These are phyloP conservation scores for Catocala sponsa DNA, from an alignment of 2,888 invertebrate genomes.

Conservation along the genomic window DNA sequence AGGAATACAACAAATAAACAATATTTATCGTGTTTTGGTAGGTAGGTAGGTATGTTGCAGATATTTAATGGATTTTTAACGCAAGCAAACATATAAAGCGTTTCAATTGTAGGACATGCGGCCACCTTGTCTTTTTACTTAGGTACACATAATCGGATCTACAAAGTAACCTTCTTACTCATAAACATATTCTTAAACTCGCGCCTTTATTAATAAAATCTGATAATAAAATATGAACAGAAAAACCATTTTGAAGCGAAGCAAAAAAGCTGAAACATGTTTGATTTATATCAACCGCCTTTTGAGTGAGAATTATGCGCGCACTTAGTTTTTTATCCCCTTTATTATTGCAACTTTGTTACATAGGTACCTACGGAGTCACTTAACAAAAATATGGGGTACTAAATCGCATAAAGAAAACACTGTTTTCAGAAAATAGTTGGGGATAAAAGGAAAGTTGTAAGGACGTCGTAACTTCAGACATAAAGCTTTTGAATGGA, in stretches of 20 bases:
- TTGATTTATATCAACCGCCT: constrained; percentile 83
- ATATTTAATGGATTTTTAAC: background rate
- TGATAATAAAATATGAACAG: constrained; percentile 71
- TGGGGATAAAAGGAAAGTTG: constrained; percentile 82
- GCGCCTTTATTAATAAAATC: constrained; percentile 72
- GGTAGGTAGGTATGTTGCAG: too few relatives aligned
- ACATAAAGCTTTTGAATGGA: constrained; percentile 85
- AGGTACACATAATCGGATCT: constrained; percentile 24
- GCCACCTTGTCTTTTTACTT: background rate
- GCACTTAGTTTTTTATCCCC: constrained; percentile 76
- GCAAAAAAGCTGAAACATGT: constrained; percentile 71
- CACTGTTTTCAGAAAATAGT: constrained; percentile 86
- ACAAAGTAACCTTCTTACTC: constrained; percentile 69
- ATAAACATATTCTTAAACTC: constrained; percentile 58
- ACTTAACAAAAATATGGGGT: constrained; percentile 84
- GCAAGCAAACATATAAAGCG: too few relatives aligned
- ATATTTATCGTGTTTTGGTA: too few relatives aligned
- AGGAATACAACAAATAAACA: too few relatives aligned
- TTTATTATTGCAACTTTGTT: constrained; percentile 81
- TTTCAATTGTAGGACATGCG: too few relatives aligned
- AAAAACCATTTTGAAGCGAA: constrained; percentile 65
- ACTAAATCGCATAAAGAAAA: constrained; percentile 86
- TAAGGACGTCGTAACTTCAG: constrained; percentile 81
- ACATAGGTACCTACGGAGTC: constrained; percentile 66
- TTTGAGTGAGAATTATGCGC: constrained; percentile 72